Percentiles rank a stretch among this genome's conserved stretches.
These are phyloP conservation scores for Drosophila sproati DNA, from an alignment of 1,140 invertebrate species.

Conservation along the genomic window DNA sequence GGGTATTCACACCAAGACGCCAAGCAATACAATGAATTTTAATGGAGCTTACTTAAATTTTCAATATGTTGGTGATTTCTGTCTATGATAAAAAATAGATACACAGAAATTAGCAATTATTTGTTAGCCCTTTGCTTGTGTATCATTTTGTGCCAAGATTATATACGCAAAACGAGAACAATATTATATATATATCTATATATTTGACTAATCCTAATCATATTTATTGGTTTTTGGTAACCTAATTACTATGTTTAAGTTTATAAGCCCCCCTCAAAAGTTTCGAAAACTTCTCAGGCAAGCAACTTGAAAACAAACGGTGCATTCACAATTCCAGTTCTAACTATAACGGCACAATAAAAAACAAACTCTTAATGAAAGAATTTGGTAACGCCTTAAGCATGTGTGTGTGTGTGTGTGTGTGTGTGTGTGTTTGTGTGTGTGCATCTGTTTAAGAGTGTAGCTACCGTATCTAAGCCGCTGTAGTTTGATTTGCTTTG, in stretches of 20 bases:
- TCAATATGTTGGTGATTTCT: too few species aligned
- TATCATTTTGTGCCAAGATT: too few species aligned
- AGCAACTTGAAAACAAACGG: constrained; percentile 1
- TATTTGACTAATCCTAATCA: not conserved
- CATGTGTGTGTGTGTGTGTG: not conserved
- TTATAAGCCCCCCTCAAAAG: not conserved
- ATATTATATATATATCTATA: too few species aligned
- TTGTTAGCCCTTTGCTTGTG: too few species aligned
- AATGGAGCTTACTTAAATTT: not conserved
- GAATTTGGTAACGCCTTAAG: constrained; percentile 16
- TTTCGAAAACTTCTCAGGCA: not conserved
- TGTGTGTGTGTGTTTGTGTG: constrained; percentile 2
- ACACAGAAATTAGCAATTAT: too few species aligned
- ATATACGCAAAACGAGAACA: too few species aligned
- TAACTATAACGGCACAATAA: constrained; percentile 6
- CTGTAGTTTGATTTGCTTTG: constrained; percentile 51
- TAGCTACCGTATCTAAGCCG: constrained; percentile 30
- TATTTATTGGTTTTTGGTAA: not conserved
- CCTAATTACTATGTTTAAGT: not conserved
- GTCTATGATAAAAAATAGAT: too few species aligned
- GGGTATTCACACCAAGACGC: not conserved
- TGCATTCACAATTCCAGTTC: not conserved
- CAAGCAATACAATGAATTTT: not conserved
- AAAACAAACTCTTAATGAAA: constrained; percentile 10
- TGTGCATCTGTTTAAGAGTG: not conserved